Conservation (phyloP, 2,888 invertebrate species). For the Miltochrista miniata region DNA sequence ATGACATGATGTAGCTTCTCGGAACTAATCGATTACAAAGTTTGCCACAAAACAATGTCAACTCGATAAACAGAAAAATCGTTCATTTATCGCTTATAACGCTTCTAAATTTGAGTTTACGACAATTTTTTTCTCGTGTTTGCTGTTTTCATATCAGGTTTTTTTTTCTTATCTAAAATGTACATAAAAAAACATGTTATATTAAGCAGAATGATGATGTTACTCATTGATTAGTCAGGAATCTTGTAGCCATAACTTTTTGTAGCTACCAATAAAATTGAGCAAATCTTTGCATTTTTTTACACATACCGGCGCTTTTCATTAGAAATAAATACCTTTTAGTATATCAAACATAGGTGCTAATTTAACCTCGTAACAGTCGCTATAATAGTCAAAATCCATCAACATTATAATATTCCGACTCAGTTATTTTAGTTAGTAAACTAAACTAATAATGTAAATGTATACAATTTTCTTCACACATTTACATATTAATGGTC, state of each 20-base stretch:
- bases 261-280: background rate
- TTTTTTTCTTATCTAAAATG: no score
- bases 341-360: background rate
- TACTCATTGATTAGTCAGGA: no score
- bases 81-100: background rate
- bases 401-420: conserved; percentile 9
- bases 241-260: background rate
- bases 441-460: conserved; percentile 12
- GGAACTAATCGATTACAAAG: conserved; percentile 36
- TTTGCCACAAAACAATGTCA: background rate
- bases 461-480: conserved; percentile 15
- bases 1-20: conserved; percentile 42
- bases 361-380: background rate
- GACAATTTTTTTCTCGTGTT: background rate
- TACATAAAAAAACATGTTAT: no score
- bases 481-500: conserved; percentile 33
- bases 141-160: no score
- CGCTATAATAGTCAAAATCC: background rate
- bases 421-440: conserved; percentile 24
- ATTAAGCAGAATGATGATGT: no score
- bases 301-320: background rate
- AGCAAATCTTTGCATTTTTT: no score
- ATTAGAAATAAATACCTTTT: background rate
- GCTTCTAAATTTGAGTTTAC: background rate
- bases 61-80: background rate